A percentile compares a stretch with the other conserved stretches of the same genome.
These are phyloP conservation scores for Pollimyrus isidori DNA, from an alignment of 2,113 vertebrate species.

Conservation along the genomic window DNA sequence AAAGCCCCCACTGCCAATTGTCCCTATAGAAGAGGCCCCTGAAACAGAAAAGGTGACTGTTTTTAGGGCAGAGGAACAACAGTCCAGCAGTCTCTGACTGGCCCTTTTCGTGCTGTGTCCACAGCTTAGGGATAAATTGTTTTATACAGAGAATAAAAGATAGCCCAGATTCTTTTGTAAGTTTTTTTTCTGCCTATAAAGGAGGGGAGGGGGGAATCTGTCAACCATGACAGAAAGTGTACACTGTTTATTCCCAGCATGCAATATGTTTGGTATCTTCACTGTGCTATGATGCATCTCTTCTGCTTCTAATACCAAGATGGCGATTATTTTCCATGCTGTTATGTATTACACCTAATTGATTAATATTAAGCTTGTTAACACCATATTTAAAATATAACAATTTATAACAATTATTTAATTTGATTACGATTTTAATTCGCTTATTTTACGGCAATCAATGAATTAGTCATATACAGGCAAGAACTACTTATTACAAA, in stretches of 20 bases:
- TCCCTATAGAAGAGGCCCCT: background rate
- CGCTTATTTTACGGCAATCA: background rate
- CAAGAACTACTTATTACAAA: background rate
- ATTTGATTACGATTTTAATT: background rate
- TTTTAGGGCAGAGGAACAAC: background rate
- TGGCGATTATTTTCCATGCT: background rate
- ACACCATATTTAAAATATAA: background rate
- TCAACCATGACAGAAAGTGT: background rate
- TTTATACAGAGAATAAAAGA: background rate
- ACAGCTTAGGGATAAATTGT: background rate
- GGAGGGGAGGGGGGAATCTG: background rate
- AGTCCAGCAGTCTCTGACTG: background rate
- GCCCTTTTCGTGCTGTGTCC: background rate
- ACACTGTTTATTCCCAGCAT: background rate
- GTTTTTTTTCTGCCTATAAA: constrained; percentile 1
- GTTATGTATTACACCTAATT: background rate
- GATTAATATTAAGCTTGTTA: background rate
- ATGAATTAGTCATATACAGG: background rate
- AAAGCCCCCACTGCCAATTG: background rate
- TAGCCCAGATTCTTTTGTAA: background rate
- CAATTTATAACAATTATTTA: background rate
- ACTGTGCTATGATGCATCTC: background rate
- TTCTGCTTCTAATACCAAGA: background rate
- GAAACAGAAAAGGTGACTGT: background rate
- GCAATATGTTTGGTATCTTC: background rate